phyloP scores from a whole-genome alignment of 1,140 invertebrate genomes.

The Hyphantria cunea region DNA sequence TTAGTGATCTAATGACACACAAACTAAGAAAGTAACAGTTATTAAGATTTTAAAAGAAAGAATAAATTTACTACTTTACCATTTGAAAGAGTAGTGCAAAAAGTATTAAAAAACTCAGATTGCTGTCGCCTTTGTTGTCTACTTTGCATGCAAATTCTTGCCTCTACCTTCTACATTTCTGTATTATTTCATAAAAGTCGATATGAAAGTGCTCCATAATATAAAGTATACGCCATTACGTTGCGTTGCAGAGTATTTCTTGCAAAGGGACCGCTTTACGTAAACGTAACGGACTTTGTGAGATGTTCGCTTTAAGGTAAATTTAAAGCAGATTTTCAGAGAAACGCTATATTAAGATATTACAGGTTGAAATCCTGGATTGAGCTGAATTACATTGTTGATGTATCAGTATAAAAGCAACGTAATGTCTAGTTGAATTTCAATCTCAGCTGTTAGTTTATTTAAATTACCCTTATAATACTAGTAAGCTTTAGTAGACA shows the following conservation, averaged over 20 bases:
- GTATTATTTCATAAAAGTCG: conserved; percentile 28
- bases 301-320: conserved; percentile 34
- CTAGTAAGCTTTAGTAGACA: background rate
- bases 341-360: conserved; percentile 22
- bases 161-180: conserved; percentile 9
- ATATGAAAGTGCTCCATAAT: conserved; percentile 29
- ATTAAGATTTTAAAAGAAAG: too few species aligned
- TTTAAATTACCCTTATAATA: too few species aligned
- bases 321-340: conserved; percentile 27
- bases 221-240: conserved; percentile 43
- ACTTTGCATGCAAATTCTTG: conserved; percentile 29
- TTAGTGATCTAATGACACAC: too few species aligned
- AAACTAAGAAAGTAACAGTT: too few species aligned
- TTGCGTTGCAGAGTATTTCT: conserved; percentile 51
- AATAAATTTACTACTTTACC: too few species aligned
- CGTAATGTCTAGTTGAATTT: too few species aligned
- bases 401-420: conserved; percentile 4
- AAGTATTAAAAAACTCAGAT: too few species aligned
- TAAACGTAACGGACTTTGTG: conserved; percentile 50
- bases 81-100: too few species aligned
- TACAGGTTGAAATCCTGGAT: too few species aligned
- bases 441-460: too few species aligned
- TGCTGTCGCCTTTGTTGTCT: conserved; percentile 7
- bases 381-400: conserved; percentile 17
- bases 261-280: conserved; percentile 48